Evolutionary conservation across 2,888 invertebrate species (phyloP).

Genomic region (Acleris cristana): DNA sequence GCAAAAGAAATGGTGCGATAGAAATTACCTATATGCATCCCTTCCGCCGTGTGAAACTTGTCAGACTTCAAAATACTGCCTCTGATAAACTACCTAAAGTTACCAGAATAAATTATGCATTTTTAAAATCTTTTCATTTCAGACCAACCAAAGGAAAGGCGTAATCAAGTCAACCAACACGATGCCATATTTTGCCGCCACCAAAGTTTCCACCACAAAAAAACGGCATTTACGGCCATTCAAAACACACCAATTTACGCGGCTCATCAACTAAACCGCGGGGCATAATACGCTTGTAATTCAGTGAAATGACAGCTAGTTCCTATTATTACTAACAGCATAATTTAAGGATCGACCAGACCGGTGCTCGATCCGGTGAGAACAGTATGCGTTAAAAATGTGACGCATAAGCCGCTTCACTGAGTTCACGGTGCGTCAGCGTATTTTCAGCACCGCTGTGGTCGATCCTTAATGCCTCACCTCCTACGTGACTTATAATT

Average conservation of each 20-base stretch:
- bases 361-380: too few species aligned
- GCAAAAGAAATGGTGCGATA: too few species aligned
- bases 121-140: not conserved
- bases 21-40: too few species aligned
- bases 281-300: not conserved
- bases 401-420: too few species aligned
- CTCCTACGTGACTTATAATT: slow-evolving; percentile 5
- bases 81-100: too few species aligned
- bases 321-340: slow-evolving; percentile 24
- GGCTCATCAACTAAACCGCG: not conserved
- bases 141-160: slow-evolving; percentile 20
- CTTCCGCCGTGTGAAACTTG: too few species aligned
- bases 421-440: too few species aligned
- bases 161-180: not conserved
- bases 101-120: too few species aligned
- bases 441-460: too few species aligned
- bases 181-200: not conserved
- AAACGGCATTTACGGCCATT: not conserved
- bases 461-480: not conserved
- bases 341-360: not conserved
- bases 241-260: not conserved
- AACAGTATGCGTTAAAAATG: too few species aligned
- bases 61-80: too few species aligned
- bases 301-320: slow-evolving; percentile 19
- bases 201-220: not conserved